Evolutionary conservation across 2,113 vertebrate genomes (phyloP), one percentile per base, ranked within the genome.

Genomic region (Labeo catla): DNA sequence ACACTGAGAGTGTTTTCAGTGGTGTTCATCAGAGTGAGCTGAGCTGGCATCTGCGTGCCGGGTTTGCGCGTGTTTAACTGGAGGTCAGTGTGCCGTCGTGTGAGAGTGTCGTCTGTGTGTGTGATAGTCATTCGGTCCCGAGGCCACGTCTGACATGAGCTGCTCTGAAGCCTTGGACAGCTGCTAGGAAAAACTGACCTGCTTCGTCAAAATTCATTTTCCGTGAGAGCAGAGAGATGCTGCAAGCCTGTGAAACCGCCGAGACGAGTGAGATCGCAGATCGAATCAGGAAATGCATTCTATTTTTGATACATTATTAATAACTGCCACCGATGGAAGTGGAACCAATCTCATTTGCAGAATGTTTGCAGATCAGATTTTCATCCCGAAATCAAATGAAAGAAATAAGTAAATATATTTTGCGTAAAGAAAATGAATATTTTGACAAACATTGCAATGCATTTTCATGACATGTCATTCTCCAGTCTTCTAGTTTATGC

Each of bases 121-220:
- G 52, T 54, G 52, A 16, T 23, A 12, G 15, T 70, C 43, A 49
- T 11, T 7, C 0, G 68, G 68, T 49, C 11, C 45, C 11, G 21
- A 49, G 72, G 72, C 72, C 72, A 74, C 11, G 6, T 74, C 45
- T 74, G 72, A 74, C 21, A 74, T 6, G 72, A 74, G 72, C 9
- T n/a, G 19, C 9, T 73, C 39, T 73, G 70, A 73, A 45, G 12
- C 34, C 28, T 70, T 36, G 28, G 4, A 39, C 66, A 39, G 70
- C 70, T 73, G 70, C 70, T 47, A 3, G 10, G 43, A 45, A 73
- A 73, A 73, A 74, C 21, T 47, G 43, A 74, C 19, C 8, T 4
- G 39, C 39, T 73, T 2, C 0, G 16, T 73, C 70, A 11, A 9
- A 47, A 11, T 2, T 6, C 0, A 12, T 73, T n/a, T 45, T 73